Conservation (phyloP, 2,888 invertebrate genomes). For the Ephialtes manifestator region DNA sequence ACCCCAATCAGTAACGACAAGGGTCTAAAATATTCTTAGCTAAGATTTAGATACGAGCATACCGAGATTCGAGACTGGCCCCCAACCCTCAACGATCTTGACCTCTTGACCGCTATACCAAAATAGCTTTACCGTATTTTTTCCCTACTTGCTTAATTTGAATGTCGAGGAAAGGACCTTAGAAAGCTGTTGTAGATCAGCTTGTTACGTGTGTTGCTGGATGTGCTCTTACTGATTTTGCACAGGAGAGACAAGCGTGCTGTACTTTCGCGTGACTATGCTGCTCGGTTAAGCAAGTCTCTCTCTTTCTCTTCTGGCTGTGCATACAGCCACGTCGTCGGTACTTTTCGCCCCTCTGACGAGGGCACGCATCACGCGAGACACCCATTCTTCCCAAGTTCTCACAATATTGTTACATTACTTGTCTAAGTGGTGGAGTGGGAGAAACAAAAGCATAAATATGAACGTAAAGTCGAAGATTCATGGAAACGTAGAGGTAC, state of each 20-base stretch:
- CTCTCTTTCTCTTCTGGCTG: not conserved
- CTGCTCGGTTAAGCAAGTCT: slow-evolving; percentile 38
- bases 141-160: slow-evolving; percentile 10
- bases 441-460: slow-evolving; percentile 17
- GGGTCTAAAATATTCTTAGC: slow-evolving; percentile 12
- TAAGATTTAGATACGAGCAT: slow-evolving; percentile 42
- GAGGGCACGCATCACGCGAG: slow-evolving; percentile 74
- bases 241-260: not conserved
- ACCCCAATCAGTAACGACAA: not conserved
- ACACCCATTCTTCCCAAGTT: slow-evolving; percentile 59
- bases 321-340: slow-evolving; percentile 9
- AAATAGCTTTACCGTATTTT: slow-evolving; percentile 58
- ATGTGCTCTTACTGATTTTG: slow-evolving; percentile 21
- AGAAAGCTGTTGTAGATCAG: slow-evolving; percentile 7
- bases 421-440: not conserved
- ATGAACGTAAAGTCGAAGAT: slow-evolving; percentile 16
- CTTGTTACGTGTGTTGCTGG: slow-evolving; percentile 8
- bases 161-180: slow-evolving; percentile 13
- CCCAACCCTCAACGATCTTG: slow-evolving; percentile 58
- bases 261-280: slow-evolving; percentile 51
- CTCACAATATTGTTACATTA: slow-evolving; percentile 17
- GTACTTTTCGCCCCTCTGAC: not conserved
- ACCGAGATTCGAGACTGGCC: slow-evolving; percentile 27
- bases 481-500: slow-evolving; percentile 34
- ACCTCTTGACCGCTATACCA: slow-evolving; percentile 71